These are phyloP conservation scores for Pristionchus maxplancki DNA, from an alignment of 2,888 invertebrate species.

Conservation along the genomic window DNA sequence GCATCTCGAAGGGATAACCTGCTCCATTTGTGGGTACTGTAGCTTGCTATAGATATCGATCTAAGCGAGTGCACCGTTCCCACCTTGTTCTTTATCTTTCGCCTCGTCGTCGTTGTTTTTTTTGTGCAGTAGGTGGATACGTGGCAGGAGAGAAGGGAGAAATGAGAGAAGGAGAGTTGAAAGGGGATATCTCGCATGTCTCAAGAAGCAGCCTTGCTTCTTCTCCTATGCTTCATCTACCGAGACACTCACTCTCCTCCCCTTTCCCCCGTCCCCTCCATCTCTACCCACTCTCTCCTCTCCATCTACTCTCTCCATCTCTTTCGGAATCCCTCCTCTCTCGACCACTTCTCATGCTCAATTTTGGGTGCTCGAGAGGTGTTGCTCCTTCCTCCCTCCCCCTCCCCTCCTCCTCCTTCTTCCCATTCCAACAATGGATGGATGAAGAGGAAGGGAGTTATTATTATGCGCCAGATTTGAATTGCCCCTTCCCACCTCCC, in stretches of 20 bases:
- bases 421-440: constrained; percentile 23
- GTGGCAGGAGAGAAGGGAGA: neutral
- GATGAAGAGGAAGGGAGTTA: constrained; percentile 9
- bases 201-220: constrained; percentile 36
- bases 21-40: neutral
- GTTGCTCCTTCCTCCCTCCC: constrained; percentile 6
- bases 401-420: neutral
- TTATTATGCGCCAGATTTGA: constrained; percentile 35
- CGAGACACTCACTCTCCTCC: neutral
- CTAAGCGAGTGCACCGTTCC: neutral
- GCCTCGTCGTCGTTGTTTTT: neutral
- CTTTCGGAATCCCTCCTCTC: neutral
- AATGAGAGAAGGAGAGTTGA: neutral
- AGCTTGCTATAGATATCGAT: neutral
- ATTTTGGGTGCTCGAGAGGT: constrained; percentile 19
- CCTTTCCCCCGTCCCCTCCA: neutral
- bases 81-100: neutral
- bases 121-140: constrained; percentile 20
- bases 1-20: neutral
- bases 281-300: neutral
- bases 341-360: constrained; percentile 21
- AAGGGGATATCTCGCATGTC: constrained; percentile 30
- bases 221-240: neutral
- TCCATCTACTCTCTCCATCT: neutral
- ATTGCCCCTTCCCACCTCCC: neutral